A percentile compares a stretch with the other conserved stretches of the same genome.
phyloP scores from a whole-genome alignment of 2,888 invertebrate species.

The Mongoloraphidia duomilia region DNA sequence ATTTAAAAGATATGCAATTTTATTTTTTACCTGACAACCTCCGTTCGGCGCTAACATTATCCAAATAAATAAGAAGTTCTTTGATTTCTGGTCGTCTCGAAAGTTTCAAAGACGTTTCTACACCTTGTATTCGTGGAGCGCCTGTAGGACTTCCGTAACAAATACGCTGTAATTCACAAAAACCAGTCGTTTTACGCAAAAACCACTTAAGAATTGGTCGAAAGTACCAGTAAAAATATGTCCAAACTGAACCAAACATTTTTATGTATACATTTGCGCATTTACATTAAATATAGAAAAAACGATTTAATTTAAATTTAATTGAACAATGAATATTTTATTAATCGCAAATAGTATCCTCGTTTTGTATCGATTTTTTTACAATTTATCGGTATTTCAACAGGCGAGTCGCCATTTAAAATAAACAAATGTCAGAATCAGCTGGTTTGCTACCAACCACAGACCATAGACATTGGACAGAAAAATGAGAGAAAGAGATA shows the following conservation, averaged over 20 bases:
- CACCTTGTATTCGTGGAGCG: constrained; percentile 51
- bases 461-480: too few relatives aligned
- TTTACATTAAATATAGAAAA: too few relatives aligned
- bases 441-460: too few relatives aligned
- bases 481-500: too few relatives aligned
- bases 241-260: constrained; percentile 20
- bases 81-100: constrained; percentile 55
- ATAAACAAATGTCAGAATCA: too few relatives aligned
- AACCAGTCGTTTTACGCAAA: constrained; percentile 65
- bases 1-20: constrained; percentile 15
- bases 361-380: too few relatives aligned
- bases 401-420: too few relatives aligned
- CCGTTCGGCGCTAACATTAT: constrained; percentile 37
- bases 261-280: neutral
- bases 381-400: too few relatives aligned
- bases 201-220: constrained; percentile 87
- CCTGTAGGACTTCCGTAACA: constrained; percentile 72
- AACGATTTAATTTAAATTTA: too few relatives aligned
- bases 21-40: constrained; percentile 28
- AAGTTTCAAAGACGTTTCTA: constrained; percentile 59
- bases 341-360: too few relatives aligned
- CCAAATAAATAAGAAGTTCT: constrained; percentile 49
- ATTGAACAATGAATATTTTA: too few relatives aligned
- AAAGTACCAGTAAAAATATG: constrained; percentile 48
- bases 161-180: constrained; percentile 85